These are phyloP conservation scores for Syngnathus rostellatus DNA, from an alignment of 2,797 vertebrate genomes.

Conservation along the genomic window DNA sequence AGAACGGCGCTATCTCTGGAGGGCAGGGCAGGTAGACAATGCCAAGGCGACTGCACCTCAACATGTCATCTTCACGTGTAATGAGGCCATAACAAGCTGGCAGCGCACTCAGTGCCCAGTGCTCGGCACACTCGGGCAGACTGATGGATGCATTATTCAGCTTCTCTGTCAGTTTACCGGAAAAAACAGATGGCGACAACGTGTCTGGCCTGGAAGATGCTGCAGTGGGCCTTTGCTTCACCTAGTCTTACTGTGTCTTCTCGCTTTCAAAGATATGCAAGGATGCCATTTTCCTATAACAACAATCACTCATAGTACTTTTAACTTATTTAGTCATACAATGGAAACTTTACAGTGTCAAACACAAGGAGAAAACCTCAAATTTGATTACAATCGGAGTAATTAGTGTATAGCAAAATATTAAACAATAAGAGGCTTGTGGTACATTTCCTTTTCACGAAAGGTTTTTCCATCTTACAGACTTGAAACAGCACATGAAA, in stretches of 20 bases:
- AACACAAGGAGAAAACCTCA: not conserved
- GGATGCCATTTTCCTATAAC: conserved; percentile 64
- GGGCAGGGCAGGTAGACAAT: conserved; percentile 50
- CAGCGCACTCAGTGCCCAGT: conserved; percentile 49
- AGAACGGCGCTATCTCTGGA: conserved; percentile 40
- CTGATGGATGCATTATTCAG: conserved; percentile 67
- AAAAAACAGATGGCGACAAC: conserved; percentile 43
- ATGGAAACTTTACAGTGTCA: not conserved
- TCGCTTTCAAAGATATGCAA: conserved; percentile 3
- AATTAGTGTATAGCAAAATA: conserved; percentile 71
- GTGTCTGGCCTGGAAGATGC: conserved; percentile 40
- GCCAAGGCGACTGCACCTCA: conserved; percentile 50
- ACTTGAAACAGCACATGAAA: conserved; percentile 18
- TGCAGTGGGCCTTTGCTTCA: conserved; percentile 23
- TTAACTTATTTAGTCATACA: not conserved
- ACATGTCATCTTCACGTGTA: conserved; percentile 67
- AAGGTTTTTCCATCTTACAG: conserved; percentile 45
- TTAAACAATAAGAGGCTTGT: not conserved
- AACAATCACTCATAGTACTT: not conserved
- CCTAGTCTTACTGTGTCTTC: conserved; percentile 9
- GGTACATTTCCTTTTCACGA: conserved; percentile 73
- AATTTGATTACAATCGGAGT: conserved; percentile 59
- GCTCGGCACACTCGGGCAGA: conserved; percentile 43
- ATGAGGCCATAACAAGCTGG: conserved; percentile 67
- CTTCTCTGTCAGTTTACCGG: conserved; percentile 58